Base-by-base conservation (phyloP, 2,797 vertebrate genomes). In the Amblyopsis hoosieri region DNA sequence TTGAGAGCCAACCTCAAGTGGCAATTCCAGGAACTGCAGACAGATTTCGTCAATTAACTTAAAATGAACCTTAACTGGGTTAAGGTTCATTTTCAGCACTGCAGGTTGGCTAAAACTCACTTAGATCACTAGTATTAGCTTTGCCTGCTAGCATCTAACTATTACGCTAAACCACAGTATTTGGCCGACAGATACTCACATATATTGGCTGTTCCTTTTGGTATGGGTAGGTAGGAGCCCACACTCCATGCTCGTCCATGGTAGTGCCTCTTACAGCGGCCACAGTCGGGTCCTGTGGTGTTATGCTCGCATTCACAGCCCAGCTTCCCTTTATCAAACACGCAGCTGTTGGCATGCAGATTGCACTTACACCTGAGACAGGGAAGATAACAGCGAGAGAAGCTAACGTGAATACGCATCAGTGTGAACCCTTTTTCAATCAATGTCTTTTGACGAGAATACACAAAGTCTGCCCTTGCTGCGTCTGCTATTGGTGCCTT, bases 291-390 rank as follows among this genome's bases (percentile, higher is more conserved):
- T 50, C 97, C 97, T 10, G 96, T 99, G 53, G 97, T 99, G 91
- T 99, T 99, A 93, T 99, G 97, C 77, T 99, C 97, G 83, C 97
- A 99, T 90, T 98, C 96, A 64, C 97, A 99, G 79, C 93, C 93
- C 79, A 99, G 90, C 84, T 94, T 96, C 88, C 94, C 98, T 88
- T 97, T 97, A 93, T 97, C 96, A 86, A 95, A 95, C 79, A 96
- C 94, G 78, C 97, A 99, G 92, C 94, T 95, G 84, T 97, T 98
- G 85, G 96, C 96, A 3, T 99, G 97, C 87, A 98, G 95, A 85
- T 98, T 99, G 86, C 97, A 99, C 89, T 98, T 99, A 94, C 97
- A 99, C 92, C 97, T 99, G 86, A 87, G 80, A 86, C 73, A 74
- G 46, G 54, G 82, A 54, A 73, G 75, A 86, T 69, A 82, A 78